Percentiles rank a stretch among this genome's conserved stretches.
phyloP scores from a whole-genome alignment of 2,113 vertebrate species.

The Oenanthe melanoleuca region DNA sequence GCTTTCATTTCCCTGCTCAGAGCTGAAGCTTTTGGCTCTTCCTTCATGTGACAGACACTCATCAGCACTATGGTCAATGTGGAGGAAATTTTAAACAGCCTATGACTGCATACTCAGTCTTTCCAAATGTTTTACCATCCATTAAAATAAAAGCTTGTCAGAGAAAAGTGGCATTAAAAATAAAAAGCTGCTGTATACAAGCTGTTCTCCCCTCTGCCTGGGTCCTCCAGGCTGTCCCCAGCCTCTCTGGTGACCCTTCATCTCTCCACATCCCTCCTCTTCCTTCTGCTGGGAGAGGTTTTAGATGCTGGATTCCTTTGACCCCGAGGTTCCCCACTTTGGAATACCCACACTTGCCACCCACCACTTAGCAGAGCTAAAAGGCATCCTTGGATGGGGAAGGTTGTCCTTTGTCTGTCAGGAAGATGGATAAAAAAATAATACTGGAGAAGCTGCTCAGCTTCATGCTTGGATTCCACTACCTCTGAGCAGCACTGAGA shows the following conservation, averaged over 20 bases:
- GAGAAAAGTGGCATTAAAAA: background rate
- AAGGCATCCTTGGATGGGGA: background rate
- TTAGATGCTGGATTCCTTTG: background rate
- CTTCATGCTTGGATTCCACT: background rate
- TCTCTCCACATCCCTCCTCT: background rate
- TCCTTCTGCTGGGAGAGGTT: background rate
- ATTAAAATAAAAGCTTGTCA: background rate
- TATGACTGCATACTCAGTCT: background rate
- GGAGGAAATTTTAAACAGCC: background rate
- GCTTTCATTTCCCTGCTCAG: background rate
- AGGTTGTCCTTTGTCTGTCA: background rate
- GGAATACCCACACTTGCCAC: background rate
- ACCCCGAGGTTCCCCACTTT: background rate
- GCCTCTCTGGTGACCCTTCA: background rate
- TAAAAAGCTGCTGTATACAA: background rate
- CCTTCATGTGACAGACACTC: background rate
- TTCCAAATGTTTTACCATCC: background rate
- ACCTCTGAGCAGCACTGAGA: background rate
- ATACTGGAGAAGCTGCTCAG: background rate
- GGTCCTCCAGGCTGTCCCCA: background rate
- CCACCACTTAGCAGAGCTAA: background rate
- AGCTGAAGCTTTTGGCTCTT: background rate
- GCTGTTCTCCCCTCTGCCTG: background rate
- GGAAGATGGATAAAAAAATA: background rate
- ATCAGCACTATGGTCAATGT: accelerated